These are phyloP conservation scores for Prionace glauca DNA, from an alignment of 2,797 vertebrate species.

Conservation along the genomic window DNA sequence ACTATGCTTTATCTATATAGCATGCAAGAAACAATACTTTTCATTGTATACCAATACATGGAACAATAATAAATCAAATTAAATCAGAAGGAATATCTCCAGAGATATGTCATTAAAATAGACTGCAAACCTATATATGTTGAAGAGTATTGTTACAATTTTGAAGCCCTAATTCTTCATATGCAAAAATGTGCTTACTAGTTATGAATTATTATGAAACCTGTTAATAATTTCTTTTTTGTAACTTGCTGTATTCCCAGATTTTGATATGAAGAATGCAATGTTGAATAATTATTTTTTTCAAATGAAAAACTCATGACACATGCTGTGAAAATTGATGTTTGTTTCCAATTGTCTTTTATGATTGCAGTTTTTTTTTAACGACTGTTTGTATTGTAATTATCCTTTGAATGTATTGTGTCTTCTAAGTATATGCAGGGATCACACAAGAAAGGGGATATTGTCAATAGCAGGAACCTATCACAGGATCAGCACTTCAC, in stretches of 20 bases:
- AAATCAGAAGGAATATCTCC: neutral
- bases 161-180: neutral
- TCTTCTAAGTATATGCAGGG: neutral
- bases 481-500: neutral
- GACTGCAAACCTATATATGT: neutral
- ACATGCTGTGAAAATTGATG: neutral
- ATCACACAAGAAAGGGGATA: neutral
- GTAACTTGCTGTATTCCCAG: neutral
- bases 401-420: neutral
- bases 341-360: neutral
- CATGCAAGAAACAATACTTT: no score
- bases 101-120: neutral
- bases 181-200: neutral
- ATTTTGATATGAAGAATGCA: neutral
- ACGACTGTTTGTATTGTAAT: neutral
- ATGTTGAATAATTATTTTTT: neutral
- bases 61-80: no score
- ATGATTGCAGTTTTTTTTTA: neutral
- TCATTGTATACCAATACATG: no score
- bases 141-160: neutral
- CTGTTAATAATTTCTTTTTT: neutral
- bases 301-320: neutral
- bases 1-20: no score
- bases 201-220: neutral
- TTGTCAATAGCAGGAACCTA: neutral